These are phyloP conservation scores for Mystacornis crossleyi DNA, from an alignment of 2,113 vertebrate genomes.

Conservation along the genomic window DNA sequence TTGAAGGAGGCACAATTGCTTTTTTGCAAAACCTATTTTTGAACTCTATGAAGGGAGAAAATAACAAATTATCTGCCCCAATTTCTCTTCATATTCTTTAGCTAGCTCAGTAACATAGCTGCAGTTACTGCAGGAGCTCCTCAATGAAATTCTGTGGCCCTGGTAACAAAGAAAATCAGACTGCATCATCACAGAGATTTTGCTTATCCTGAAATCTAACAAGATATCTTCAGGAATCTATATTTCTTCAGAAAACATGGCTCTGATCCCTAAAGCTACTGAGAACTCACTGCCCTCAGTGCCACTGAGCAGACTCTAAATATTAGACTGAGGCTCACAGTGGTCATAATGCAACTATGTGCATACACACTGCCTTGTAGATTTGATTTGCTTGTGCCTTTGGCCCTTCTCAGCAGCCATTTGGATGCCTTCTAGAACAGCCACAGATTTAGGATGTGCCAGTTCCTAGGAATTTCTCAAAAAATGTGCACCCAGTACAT, in stretches of 20 bases:
- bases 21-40: conserved; percentile 39
- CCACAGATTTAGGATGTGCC: not conserved
- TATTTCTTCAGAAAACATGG: not conserved
- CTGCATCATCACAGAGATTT: not conserved
- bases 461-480: not conserved
- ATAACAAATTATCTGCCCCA: not conserved
- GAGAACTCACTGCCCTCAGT: not conserved
- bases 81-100: conserved; percentile 10
- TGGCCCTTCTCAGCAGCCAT: not conserved
- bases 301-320: not conserved
- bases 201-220: not conserved
- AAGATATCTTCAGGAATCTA: not conserved
- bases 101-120: not conserved
- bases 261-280: not conserved
- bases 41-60: not conserved
- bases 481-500: not conserved
- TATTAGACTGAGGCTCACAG: not conserved
- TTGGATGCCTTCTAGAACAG: not conserved
- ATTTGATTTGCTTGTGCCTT: not conserved
- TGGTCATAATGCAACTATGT: not conserved
- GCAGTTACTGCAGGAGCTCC: not conserved
- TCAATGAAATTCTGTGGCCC: not conserved
- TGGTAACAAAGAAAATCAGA: not conserved
- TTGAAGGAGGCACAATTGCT: conserved; percentile 25
- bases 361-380: not conserved